Evolutionary conservation across 2,113 vertebrate species (phyloP).

Genomic region (Sigmodon hispidus): DNA sequence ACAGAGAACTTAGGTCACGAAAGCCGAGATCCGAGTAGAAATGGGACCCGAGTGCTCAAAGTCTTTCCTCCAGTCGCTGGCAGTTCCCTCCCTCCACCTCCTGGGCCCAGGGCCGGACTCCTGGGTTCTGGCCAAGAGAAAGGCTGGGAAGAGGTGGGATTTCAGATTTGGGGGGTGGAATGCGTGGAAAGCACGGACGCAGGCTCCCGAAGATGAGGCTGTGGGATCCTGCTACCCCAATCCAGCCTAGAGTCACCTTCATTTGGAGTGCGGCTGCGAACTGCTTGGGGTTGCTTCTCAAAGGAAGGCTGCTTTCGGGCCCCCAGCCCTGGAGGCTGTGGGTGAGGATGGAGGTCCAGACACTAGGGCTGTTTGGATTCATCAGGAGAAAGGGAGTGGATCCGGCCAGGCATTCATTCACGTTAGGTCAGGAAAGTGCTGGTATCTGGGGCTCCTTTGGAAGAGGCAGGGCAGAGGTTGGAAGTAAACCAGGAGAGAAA

Average conservation of each 20-base stretch:
- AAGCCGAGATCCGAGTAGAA: conserved; percentile 7
- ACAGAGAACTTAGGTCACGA: not conserved
- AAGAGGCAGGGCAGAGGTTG: not conserved
- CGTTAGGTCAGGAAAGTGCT: conserved; percentile 37
- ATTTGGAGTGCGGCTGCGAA: not conserved
- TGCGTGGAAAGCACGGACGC: not conserved
- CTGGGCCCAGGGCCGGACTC: not conserved
- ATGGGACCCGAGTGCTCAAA: conserved; percentile 7
- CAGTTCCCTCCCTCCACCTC: not conserved
- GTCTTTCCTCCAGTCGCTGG: not conserved
- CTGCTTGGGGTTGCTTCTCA: not conserved
- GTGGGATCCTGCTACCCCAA: not conserved
- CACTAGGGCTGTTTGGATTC: not conserved
- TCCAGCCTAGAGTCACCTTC: not conserved
- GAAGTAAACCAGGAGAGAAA: not conserved
- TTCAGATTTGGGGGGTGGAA: not conserved
- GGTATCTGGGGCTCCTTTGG: not conserved
- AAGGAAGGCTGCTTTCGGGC: not conserved
- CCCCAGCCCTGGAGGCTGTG: not conserved
- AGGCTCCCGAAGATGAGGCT: not conserved
- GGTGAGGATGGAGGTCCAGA: not conserved
- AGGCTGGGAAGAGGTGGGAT: conserved; percentile 1
- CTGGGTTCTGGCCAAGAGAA: not conserved
- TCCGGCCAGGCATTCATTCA: not conserved
- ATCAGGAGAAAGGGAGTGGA: not conserved